Conservation (phyloP, 2,888 invertebrate species). For the Adelphocoris suturalis region DNA sequence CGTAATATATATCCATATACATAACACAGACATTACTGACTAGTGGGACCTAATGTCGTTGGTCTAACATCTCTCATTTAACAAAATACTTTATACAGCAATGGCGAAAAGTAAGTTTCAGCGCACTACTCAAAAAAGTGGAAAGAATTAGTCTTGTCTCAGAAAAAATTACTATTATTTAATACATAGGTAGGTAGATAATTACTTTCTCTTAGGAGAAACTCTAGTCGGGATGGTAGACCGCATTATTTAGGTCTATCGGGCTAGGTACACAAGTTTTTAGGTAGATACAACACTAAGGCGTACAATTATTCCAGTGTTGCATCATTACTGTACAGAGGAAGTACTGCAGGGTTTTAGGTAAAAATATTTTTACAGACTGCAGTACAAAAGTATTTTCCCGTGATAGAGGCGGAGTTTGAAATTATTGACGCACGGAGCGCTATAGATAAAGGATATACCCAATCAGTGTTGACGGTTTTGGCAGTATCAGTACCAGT, state of each 20-base stretch:
- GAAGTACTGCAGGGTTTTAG: too few species aligned
- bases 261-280: not conserved
- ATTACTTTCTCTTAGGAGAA: conserved; percentile 9
- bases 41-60: conserved; percentile 75
- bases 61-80: conserved; percentile 72
- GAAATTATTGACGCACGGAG: too few species aligned
- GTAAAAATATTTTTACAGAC: not conserved
- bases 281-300: not conserved
- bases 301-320: not conserved
- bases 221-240: not conserved
- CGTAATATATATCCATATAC: conserved; percentile 71
- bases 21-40: conserved; percentile 76
- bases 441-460: too few species aligned
- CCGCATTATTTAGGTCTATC: not conserved
- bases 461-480: too few species aligned
- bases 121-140: conserved; percentile 43
- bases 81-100: conserved; percentile 66
- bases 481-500: too few species aligned
- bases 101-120: conserved; percentile 47
- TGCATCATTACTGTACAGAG: too few species aligned
- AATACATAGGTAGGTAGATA: not conserved
- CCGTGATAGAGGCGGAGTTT: too few species aligned
- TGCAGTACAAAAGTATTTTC: conserved; percentile 4
- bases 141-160: conserved; percentile 57
- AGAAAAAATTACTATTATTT: not conserved